These are phyloP conservation scores for Drosophila hawaiiensis DNA, from an alignment of 2,888 invertebrate species.

Conservation along the genomic window DNA sequence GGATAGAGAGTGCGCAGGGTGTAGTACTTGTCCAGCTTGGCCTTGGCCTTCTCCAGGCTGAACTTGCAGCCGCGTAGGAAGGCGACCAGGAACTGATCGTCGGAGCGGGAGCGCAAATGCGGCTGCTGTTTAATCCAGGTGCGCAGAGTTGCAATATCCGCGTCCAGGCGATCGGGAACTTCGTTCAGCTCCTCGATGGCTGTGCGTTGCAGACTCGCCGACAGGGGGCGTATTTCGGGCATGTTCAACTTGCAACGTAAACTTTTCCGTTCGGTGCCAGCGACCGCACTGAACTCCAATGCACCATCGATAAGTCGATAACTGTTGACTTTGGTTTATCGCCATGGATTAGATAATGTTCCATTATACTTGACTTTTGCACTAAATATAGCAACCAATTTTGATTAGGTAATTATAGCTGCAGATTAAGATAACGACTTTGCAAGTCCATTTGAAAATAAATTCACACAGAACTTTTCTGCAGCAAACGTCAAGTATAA, in stretches of 20 bases:
- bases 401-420: neutral
- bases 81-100: slow-evolving; percentile 86
- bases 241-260: slow-evolving; percentile 22
- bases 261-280: slow-evolving; percentile 10
- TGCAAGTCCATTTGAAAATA: neutral
- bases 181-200: slow-evolving; percentile 86
- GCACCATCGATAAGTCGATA: slow-evolving; percentile 6
- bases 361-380: neutral
- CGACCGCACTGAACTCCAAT: slow-evolving; percentile 8
- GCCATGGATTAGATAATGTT: slow-evolving; percentile 15
- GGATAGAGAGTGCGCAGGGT: slow-evolving; percentile 86
- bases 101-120: slow-evolving; percentile 82
- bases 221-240: slow-evolving; percentile 72
- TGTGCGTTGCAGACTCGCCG: slow-evolving; percentile 70
- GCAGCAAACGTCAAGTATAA: neutral
- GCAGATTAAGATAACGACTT: neutral
- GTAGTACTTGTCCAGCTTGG: slow-evolving; percentile 87
- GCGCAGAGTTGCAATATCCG: slow-evolving; percentile 83
- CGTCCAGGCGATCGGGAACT: slow-evolving; percentile 81
- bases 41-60: slow-evolving; percentile 86
- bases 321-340: slow-evolving; percentile 4
- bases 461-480: neutral
- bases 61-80: slow-evolving; percentile 87
- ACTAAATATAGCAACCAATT: neutral
- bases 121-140: slow-evolving; percentile 86